phyloP scores from a whole-genome alignment of 2,113 vertebrate species.

The Brachypteracias leptosomus region DNA sequence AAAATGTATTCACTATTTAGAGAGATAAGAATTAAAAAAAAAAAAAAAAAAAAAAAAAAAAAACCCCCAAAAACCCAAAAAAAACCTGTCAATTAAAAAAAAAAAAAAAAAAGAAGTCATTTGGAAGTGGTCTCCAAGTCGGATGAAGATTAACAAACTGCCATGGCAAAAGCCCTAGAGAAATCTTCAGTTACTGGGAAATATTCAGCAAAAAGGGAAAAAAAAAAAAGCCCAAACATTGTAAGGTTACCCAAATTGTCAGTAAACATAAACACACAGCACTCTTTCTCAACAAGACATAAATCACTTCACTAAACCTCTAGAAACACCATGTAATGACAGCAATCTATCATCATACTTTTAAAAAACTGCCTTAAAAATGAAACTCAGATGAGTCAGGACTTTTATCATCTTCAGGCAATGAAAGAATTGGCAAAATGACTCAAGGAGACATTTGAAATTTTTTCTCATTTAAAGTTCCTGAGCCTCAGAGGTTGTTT shows the following conservation, averaged over 20 bases:
- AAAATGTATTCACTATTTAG: background rate
- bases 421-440: slow-evolving; percentile 37
- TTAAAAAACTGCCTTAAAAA: slow-evolving; percentile 48
- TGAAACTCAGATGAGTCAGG: slow-evolving; percentile 4
- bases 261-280: background rate
- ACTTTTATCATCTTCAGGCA: slow-evolving; percentile 31
- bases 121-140: background rate
- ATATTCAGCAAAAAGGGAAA: background rate
- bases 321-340: background rate
- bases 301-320: slow-evolving; percentile 10
- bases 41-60: background rate
- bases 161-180: background rate
- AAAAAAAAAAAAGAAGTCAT: background rate
- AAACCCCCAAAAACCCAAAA: accelerated
- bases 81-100: background rate
- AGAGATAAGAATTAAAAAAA: background rate
- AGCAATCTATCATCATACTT: slow-evolving; percentile 6
- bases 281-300: background rate
- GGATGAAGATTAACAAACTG: background rate
- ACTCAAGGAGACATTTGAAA: slow-evolving; percentile 35
- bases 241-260: background rate
- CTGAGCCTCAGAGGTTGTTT: slow-evolving; percentile 41
- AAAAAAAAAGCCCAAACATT: background rate
- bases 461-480: slow-evolving; percentile 55
- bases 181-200: background rate